These are phyloP conservation scores for Drosophila bipectinata DNA, from an alignment of 1,140 invertebrate species.

Conservation along the genomic window DNA sequence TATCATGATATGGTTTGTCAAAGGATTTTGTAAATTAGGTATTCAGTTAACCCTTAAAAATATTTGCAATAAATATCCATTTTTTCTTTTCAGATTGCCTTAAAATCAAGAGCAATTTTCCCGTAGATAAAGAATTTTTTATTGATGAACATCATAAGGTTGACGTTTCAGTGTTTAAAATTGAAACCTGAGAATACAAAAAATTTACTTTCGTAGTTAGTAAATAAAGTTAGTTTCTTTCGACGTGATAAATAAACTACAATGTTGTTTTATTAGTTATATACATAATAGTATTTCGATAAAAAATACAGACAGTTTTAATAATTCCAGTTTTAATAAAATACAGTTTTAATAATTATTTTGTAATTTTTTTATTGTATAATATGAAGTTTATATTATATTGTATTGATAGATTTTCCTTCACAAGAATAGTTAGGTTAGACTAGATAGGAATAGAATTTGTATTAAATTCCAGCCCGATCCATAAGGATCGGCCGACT, in stretches of 20 bases:
- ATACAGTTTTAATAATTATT: too few relatives aligned
- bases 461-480: too few relatives aligned
- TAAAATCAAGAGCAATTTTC: constrained; percentile 39
- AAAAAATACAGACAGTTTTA: not conserved
- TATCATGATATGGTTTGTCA: constrained; percentile 61
- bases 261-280: not conserved
- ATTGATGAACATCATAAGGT: constrained; percentile 30
- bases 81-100: constrained; percentile 41
- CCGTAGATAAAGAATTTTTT: constrained; percentile 24
- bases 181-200: constrained; percentile 26
- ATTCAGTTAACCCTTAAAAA: not conserved
- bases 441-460: too few relatives aligned
- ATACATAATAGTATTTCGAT: not conserved
- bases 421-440: too few relatives aligned
- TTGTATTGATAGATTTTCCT: too few relatives aligned
- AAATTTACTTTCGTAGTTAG: not conserved
- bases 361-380: not conserved
- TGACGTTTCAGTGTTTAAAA: constrained; percentile 52
- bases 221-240: not conserved
- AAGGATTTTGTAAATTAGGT: constrained; percentile 60
- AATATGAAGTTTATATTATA: not conserved
- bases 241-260: not conserved
- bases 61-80: not conserved
- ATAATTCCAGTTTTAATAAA: not conserved
- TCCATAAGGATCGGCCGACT: too few relatives aligned